phyloP scores from a whole-genome alignment of 1,140 invertebrate species.

The Zaprionus kolodkinae region DNA sequence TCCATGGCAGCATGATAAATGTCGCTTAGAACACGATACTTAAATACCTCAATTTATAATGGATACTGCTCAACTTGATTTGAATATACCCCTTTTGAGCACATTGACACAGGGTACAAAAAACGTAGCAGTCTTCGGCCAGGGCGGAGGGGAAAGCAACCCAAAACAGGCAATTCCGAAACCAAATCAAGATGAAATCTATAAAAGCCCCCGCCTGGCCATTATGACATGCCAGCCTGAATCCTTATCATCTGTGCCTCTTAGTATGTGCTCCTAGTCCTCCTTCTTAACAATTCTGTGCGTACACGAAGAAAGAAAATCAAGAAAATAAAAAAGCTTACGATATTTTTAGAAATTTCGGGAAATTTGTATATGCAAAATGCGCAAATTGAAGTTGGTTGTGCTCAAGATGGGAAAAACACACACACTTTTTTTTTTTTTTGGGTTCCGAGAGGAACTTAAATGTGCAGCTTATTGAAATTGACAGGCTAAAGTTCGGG shows the following conservation, averaged over 20 bases:
- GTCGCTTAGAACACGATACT: too few species aligned
- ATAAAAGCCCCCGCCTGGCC: constrained; percentile 20
- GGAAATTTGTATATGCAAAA: constrained; percentile 40
- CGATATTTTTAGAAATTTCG: constrained; percentile 32
- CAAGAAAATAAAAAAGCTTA: constrained; percentile 6
- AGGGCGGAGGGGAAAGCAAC: neutral
- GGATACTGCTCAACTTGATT: neutral
- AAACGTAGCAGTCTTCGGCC: neutral
- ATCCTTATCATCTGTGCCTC: constrained; percentile 18
- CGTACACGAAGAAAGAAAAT: too few species aligned
- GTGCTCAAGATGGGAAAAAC: constrained; percentile 6
- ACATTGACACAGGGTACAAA: neutral
- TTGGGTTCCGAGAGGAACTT: constrained; percentile 5
- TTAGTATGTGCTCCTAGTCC: neutral
- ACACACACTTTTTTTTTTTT: neutral
- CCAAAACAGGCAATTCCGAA: constrained; percentile 1
- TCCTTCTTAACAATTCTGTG: too few species aligned
- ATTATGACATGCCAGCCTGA: neutral
- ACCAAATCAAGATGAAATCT: constrained; percentile 31
- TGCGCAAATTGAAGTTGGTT: constrained; percentile 16
- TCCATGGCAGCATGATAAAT: too few species aligned
- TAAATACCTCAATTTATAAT: neutral
- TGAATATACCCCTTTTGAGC: neutral
- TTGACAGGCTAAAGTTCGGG: constrained; percentile 52
- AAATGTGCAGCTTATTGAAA: constrained; percentile 58